A percentile compares a stretch with the other conserved stretches of the same genome.
These are phyloP conservation scores for Macquaria australasica DNA, from an alignment of 2,113 vertebrate species.

Conservation along the genomic window DNA sequence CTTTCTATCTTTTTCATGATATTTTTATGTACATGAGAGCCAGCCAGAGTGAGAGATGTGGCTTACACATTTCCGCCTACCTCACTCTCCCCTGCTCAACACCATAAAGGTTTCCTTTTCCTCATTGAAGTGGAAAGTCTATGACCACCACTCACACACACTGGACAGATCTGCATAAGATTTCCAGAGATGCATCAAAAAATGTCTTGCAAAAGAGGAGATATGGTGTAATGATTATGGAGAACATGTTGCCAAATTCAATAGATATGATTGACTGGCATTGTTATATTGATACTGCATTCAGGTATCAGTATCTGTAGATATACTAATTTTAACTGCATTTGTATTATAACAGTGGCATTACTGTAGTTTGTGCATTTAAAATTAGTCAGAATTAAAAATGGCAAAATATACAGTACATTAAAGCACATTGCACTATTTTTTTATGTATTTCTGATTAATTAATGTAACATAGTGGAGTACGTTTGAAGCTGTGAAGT, in stretches of 20 bases:
- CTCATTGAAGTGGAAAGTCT: conserved; percentile 23
- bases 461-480: not conserved
- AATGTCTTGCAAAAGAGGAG: not conserved
- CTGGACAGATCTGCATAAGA: not conserved
- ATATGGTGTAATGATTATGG: not conserved
- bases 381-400: not conserved
- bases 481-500: not conserved
- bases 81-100: not conserved
- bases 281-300: not conserved
- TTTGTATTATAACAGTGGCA: not conserved
- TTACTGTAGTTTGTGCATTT: too few relatives aligned
- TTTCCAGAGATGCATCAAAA: not conserved
- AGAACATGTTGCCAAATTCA: not conserved
- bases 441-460: not conserved
- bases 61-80: conserved; percentile 53
- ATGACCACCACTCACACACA: not conserved
- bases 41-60: conserved; percentile 20
- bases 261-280: not conserved
- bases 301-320: not conserved
- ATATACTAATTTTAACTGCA: not conserved
- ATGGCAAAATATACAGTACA: not conserved
- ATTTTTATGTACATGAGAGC: conserved; percentile 8
- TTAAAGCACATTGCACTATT: not conserved
- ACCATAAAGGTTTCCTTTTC: conserved; percentile 26
- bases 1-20: conserved; percentile 1